Base-by-base conservation (phyloP, 2,113 vertebrate species). In the Hemicordylus capensis region DNA sequence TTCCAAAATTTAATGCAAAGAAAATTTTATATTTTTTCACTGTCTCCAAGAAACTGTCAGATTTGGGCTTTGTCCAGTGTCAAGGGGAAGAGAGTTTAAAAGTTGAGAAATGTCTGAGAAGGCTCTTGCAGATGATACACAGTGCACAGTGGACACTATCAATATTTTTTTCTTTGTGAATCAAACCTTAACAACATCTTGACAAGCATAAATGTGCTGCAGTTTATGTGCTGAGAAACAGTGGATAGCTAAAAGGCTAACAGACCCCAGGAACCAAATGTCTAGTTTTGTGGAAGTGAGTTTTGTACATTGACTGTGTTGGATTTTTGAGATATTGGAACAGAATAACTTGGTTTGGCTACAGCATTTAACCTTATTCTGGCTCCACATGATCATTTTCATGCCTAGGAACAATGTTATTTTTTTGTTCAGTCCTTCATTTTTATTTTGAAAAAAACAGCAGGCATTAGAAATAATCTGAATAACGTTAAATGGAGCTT, bases 361-460 rank as follows among this genome's bases (percentile, higher is more conserved):
- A 7, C n/a, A 76, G 12, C 42, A 66, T 76, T 64, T 76, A 76
- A 64, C 72, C 59, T 64, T 83, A 4, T 42, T 63, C 31, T 31
- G 46, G 31, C 48, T 46, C 42, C 28, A 44, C 28, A 24, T 54
- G 31, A 61, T 61, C 31, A 44, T 31, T 42, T 76, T 64, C 28
- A n/a, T 75, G 31, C 73, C 17, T 22, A 76, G 19, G 14, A 9
- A 72, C 34, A 73, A 74, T 73, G 81, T 42, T 22, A 39, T 28
- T 37, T 69, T 69, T 67, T 54, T 54, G n/a, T 14, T 69, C 46
- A 56, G 54, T 51, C 46, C 22, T 83, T 83, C 31, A 83, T 75
- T 72, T 84, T 51, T 75, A 56, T 39, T 83, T 56, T 91, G 7
- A 11, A 48, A 6, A 34, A 84, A 90, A 90, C 58, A 85, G 1